Percentiles rank a stretch among this genome's conserved stretches.
Conservation (phyloP, 2,797 vertebrate species). For the Nasua narica region DNA sequence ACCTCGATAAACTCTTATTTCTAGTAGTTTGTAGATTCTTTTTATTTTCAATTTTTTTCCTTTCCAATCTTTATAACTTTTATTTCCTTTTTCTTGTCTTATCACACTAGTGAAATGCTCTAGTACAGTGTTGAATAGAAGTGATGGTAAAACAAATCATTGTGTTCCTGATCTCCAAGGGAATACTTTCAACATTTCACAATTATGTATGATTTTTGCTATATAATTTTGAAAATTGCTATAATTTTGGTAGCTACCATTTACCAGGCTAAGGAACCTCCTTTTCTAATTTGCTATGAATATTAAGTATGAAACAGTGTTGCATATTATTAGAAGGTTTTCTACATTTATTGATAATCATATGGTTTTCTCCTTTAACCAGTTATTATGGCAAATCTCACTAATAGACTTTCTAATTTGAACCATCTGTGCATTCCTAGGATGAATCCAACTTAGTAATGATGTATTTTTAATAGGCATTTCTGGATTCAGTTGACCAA, state of each 20-base stretch:
- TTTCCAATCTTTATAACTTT: background rate
- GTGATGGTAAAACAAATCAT: background rate
- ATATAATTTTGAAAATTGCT: background rate
- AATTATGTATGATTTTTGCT: background rate
- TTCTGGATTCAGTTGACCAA: background rate
- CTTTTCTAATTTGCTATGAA: background rate
- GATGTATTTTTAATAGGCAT: constrained; percentile 15
- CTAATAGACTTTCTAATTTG: constrained; percentile 13
- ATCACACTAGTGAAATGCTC: background rate
- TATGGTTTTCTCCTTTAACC: background rate
- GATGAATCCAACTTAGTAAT: constrained; percentile 5
- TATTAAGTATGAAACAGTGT: background rate
- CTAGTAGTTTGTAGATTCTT: constrained; percentile 6
- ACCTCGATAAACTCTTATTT: background rate
- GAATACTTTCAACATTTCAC: background rate
- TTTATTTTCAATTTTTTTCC: background rate
- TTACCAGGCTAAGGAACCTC: background rate
- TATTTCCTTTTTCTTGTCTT: constrained; percentile 31
- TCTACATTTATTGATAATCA: background rate
- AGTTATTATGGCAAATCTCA: background rate
- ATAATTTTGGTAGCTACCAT: background rate
- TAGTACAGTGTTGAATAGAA: background rate
- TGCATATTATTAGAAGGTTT: background rate
- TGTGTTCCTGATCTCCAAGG: background rate
- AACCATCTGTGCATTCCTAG: background rate